Base-by-base conservation (phyloP, 2,797 vertebrate genomes). In the Melanotaenia nigrans region DNA sequence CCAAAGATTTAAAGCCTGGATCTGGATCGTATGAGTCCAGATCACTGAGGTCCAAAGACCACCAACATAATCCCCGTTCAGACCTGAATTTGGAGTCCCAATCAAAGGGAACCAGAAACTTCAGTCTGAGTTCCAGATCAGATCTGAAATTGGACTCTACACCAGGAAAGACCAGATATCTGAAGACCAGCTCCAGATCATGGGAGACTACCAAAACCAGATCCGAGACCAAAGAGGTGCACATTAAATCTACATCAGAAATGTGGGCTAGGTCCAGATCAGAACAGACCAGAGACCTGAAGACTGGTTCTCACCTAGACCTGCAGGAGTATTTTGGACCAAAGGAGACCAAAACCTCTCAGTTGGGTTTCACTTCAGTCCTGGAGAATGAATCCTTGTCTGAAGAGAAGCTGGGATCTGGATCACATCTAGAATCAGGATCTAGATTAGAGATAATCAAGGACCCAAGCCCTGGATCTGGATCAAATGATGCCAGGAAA, bases 131-230 rank as follows among this genome's bases (percentile, higher is more conserved):
- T 4, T 18, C n/a, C 12, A 87, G 77, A 57, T 54, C 61, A 0
- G 90, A 88, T 5, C 14, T 54, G 1, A 13, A 71, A 0, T 14
- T 3, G 32, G 65, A 42, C 35, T 45, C 22, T 18, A 14, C 13
- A 42, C 18, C 38, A 10, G 38, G 4, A 1, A 22, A 24, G 22
- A 12, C n/a, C 49, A 53, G n/a, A 53, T n/a, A 53, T 5, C 11
- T 59, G n/a, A 6, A 38, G n/a, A 4, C 5, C 5, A 59, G 10
- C 20, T 18, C 35, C 5, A 36, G 10, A 25, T 24, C 35, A 45
- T 82, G 93, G 68, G 94, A 92, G 12, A 92, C 90, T 65, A 85
- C 36, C 4, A 93, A 93, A 42, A 25, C 58, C 0, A 47, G 12
- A 24, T 28, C 57, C 30, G 38, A 65, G 14, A 78, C 91, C 20